These are phyloP conservation scores for Actinemys pallida DNA, from an alignment of 2,113 vertebrate species.

Conservation along the genomic window DNA sequence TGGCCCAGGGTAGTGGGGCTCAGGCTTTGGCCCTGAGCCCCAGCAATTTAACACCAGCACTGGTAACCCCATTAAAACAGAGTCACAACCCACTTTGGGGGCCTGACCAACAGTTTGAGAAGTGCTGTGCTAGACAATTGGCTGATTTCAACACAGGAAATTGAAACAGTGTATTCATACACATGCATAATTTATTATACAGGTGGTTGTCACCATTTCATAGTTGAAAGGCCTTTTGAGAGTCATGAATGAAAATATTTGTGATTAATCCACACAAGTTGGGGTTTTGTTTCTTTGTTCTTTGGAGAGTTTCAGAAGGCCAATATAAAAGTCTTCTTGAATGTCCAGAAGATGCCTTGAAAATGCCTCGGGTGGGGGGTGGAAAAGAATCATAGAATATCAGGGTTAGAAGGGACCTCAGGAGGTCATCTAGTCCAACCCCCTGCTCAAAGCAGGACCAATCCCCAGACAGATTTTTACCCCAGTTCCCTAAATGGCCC, in stretches of 20 bases:
- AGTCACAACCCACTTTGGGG: too few relatives aligned
- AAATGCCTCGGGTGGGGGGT: neutral
- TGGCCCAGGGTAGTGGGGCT: too few relatives aligned
- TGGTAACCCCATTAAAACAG: too few relatives aligned
- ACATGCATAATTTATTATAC: neutral
- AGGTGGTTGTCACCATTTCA: neutral
- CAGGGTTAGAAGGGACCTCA: too few relatives aligned
- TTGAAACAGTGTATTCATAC: neutral
- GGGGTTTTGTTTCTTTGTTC: neutral
- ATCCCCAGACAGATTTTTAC: too few relatives aligned
- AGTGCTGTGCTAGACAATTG: neutral
- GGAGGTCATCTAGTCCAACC: too few relatives aligned
- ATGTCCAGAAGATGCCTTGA: neutral
- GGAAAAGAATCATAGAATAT: too few relatives aligned
- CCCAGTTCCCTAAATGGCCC: too few relatives aligned
- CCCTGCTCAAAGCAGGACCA: too few relatives aligned
- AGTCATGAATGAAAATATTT: neutral
- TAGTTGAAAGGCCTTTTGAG: neutral
- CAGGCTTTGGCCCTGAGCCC: too few relatives aligned
- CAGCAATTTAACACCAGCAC: too few relatives aligned
- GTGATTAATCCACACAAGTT: neutral
- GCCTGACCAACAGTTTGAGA: too few relatives aligned
- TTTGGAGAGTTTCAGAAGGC: neutral
- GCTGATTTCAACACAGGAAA: neutral
- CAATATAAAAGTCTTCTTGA: neutral